Conservation (phyloP, 2,113 vertebrate species). For the Gadus macrocephalus region DNA sequence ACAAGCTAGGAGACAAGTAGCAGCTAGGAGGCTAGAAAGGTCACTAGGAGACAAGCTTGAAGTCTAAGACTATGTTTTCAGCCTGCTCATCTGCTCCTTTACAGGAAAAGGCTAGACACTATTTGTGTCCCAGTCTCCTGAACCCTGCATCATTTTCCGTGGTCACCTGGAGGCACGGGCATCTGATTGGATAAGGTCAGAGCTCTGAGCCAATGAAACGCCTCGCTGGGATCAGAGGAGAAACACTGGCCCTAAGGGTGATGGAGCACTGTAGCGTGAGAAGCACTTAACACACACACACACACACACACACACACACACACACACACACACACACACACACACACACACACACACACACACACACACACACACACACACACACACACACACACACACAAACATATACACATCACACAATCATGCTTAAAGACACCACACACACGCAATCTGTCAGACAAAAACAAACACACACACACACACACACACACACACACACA, state of each 20-base stretch:
- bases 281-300: too few species aligned
- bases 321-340: background rate
- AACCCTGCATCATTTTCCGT: too few species aligned
- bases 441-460: background rate
- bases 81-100: background rate
- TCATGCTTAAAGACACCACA: background rate
- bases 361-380: background rate
- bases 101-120: too few species aligned
- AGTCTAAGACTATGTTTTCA: background rate
- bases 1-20: background rate
- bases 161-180: too few species aligned
- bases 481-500: conserved; percentile 10
- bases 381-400: background rate
- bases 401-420: background rate
- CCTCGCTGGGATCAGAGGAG: too few species aligned
- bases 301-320: background rate
- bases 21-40: background rate
- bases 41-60: background rate
- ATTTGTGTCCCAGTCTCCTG: too few species aligned
- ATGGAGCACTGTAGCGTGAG: too few species aligned
- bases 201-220: too few species aligned
- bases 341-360: background rate
- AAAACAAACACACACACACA: background rate
- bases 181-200: too few species aligned
- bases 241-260: too few species aligned